Evolutionary conservation across 2,113 vertebrate genomes (phyloP), one percentile per base, ranked within the genome.

Genomic region (Nyctibius bracteatus): DNA sequence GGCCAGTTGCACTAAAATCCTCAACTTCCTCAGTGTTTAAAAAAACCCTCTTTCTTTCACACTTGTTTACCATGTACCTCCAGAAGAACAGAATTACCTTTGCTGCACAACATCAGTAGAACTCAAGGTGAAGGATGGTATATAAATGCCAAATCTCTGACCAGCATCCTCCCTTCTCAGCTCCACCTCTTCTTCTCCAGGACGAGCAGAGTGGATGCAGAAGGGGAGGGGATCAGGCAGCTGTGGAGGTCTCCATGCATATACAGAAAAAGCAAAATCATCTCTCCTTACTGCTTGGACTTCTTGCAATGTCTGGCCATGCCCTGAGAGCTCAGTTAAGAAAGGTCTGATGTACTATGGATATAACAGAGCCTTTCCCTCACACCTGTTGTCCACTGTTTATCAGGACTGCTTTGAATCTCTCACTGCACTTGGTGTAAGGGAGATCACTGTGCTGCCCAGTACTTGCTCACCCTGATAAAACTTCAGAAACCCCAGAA

Each of bases 371-470:
- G 41, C 43, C 39, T 79, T 84, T 75, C 12, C 30, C 10, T 84
- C 20, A 66, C 59, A 68, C 10, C 39, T 24, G 12, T 12, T 93
- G 43, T 14, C 39, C 28, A 5, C 13, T 67, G 27, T 83, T 73
- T 33, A 71, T 23, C n/a, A 79, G 52, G 33, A 59, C n/a, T 75
- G 61, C 33, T 74, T 22, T 43, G 47, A 71, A 84, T 44, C 31
- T 33, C 20, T 61, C 44, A 18, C 44, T 61, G 58, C 15, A 49
- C 8, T 52, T 0, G 0, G 14, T 30, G 21, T 8, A 70, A 70
- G 27, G 27, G 31, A 65, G 18, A 84, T 13, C 30, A 63, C n/a
- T n/a, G 18, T 71, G 57, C 49, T 80, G 62, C 22, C 46, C 27
- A 49, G 30, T 37, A 43, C 37, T 59, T 96, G 52, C 57, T 90